phyloP scores from a whole-genome alignment of 2,888 invertebrate species.

The Platycheirus rosarum region DNA sequence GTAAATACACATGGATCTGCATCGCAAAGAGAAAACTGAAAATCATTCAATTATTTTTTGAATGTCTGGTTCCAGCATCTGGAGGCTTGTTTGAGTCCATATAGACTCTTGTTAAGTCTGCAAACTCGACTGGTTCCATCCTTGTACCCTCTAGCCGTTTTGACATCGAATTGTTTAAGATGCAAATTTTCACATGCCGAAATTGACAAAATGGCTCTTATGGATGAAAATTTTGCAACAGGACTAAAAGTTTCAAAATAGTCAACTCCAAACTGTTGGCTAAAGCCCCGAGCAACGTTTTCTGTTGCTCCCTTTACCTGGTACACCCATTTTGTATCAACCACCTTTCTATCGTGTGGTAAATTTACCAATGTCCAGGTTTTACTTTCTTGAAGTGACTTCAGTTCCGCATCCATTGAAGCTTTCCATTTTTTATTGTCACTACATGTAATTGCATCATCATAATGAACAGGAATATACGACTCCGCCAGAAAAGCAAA shows the following conservation, averaged over 20 bases:
- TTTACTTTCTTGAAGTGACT: constrained; percentile 23
- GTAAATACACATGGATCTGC: constrained; percentile 76
- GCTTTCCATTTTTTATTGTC: constrained; percentile 31
- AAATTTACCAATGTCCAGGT: constrained; percentile 44
- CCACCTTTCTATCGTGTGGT: constrained; percentile 18
- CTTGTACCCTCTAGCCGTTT: constrained; percentile 50
- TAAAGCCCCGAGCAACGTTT: constrained; percentile 18
- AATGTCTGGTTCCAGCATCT: constrained; percentile 34
- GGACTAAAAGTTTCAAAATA: constrained; percentile 30
- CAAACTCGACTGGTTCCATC: constrained; percentile 46
- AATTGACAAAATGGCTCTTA: constrained; percentile 50
- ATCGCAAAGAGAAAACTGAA: too few relatives aligned
- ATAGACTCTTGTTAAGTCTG: constrained; percentile 40
- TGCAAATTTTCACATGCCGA: constrained; percentile 59
- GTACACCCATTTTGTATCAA: constrained; percentile 59
- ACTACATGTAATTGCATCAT: constrained; percentile 2
- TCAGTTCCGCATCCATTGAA: neutral
- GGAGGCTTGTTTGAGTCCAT: constrained; percentile 60
- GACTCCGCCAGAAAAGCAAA: constrained; percentile 8
- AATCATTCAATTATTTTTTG: too few relatives aligned
- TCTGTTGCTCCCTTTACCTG: constrained; percentile 43
- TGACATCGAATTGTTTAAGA: constrained; percentile 65
- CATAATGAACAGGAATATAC: constrained; percentile 18
- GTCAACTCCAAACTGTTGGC: constrained; percentile 22
- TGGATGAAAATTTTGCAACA: constrained; percentile 20